Base-by-base conservation (phyloP, 2,113 vertebrate genomes). In the Fukomys damarensis region DNA sequence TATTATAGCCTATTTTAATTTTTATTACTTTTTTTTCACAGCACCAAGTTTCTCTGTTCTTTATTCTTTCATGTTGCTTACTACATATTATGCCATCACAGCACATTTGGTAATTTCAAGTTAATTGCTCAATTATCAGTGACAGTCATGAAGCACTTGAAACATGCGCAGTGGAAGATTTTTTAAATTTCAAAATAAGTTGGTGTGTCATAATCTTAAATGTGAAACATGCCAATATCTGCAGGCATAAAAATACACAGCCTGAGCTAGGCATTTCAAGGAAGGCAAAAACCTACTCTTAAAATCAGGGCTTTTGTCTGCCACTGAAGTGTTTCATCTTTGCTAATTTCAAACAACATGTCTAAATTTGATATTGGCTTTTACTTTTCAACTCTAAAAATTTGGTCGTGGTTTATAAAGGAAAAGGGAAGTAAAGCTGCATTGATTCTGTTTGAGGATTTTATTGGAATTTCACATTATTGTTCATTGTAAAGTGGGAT, bases 51-150 rank as follows among this genome's bases (percentile, higher is more conserved):
- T 97, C 97, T 98, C 98, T 98, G 97, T 98, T 98, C 98, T 98
- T 98, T 96, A 98, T 98, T 98, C 98, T 98, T 98, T 98, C 98
- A 98, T 98, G 98, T 98, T 98, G 98, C 98, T 98, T 98, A 98
- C 98, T 98, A 97, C 98, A 98, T 98, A 98, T 98, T 98, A 97
- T 98, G 98, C 98, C 98, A 98, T 98, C 98, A 98, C 98, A 98
- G 98, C 98, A 98, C 98, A 98, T 98, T 98, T 97, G 97, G 98
- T 98, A 98, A 98, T 98, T 99, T 98, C 66, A 97, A 98, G 98
- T 98, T 99, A 99, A 99, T 99, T 99, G 98, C 98, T 98, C 98
- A 99, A 99, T 99, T 99, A 98, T 98, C 98, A 99, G 98, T 96
- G 98, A 98, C 98, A 98, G 98, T 99, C 98, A 98, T 98, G 98